Evolutionary conservation across 2,113 vertebrate species (phyloP), one percentile per base, ranked within the genome.

Genomic region (Oryzias curvinotus): DNA sequence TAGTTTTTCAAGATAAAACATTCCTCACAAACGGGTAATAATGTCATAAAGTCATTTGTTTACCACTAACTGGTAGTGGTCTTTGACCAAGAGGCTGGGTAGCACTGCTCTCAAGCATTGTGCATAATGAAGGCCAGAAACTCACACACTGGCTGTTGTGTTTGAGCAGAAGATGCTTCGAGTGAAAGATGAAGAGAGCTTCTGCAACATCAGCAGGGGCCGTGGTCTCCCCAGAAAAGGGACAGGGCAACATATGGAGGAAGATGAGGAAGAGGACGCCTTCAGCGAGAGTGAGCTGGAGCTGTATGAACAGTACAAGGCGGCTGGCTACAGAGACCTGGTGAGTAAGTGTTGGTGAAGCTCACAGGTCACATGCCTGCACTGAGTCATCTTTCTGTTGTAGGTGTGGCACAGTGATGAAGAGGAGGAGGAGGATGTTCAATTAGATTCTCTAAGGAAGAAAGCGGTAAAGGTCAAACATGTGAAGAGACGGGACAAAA

Each of bases 381-480:
- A 17, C 7, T 83, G 51, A 80, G 6, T 2, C 0, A 0, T 65
- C 36, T 48, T 62, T 54, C 7, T 56, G 62, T 70, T 63, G 28
- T 73, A 97, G 95, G 89, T 92, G 15, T 96, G 95, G 95, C 92
- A 92, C 76, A 97, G 93, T 1, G 95, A 95, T 52, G 87, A 94
- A 0, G 95, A 97, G 4, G 95, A 96, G 3, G 56, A 30, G 16
- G 56, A 63, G 12, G 61, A 96, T 3, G 95, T 88, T 0, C 89
- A 92, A 79, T 89, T 92, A 1, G 95, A 95, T 53, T 90, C 93
- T 0, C 81, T 93, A 68, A 90, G 94, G 68, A 97, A 96, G 76
- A 93, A 94, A 52, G 95, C 95, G 0, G 93, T 96, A 7, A 96
- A 96, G 81, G 94, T 97, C 65, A 98, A 98, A 45, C 95, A 97